These are phyloP conservation scores for Ciconia nigra DNA, from an alignment of 2,797 vertebrate species.

Conservation along the genomic window DNA sequence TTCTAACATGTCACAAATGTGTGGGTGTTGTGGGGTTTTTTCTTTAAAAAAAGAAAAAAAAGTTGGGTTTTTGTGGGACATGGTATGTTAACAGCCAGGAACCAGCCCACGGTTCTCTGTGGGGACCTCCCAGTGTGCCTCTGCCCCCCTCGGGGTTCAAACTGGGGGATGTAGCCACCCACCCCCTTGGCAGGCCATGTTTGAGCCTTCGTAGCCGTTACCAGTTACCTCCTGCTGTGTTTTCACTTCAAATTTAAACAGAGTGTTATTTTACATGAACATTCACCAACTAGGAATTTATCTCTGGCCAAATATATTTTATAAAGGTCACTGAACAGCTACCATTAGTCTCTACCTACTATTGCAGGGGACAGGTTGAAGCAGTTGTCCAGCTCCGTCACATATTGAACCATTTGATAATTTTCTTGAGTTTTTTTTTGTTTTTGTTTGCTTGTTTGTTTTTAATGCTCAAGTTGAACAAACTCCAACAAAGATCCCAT, in stretches of 20 bases:
- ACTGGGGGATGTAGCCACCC: accelerated
- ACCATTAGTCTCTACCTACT: not conserved
- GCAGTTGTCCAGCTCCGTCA: not conserved
- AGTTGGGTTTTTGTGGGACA: accelerated
- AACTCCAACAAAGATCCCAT: not conserved
- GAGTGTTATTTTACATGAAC: not conserved
- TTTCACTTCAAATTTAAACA: not conserved
- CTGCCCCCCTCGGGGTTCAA: not conserved
- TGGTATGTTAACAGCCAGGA: not conserved
- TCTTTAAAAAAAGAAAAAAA: not conserved
- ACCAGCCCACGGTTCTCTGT: accelerated
- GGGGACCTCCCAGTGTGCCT: not conserved
- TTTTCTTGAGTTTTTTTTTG: not conserved
- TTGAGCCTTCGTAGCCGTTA: not conserved
- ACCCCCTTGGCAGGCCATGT: accelerated
- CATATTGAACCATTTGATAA: not conserved
- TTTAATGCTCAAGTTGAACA: not conserved
- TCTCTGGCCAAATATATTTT: not conserved
- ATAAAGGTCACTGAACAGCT: not conserved
- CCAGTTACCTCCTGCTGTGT: not conserved
- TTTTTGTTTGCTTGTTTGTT: not conserved
- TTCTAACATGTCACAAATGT: not conserved
- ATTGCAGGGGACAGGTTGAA: not conserved
- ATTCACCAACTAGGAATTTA: not conserved
- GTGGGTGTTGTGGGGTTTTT: not conserved